Evolutionary conservation across 2,888 invertebrate species (phyloP), one percentile per base, ranked within the genome.

Genomic region (Thereva unica): DNA sequence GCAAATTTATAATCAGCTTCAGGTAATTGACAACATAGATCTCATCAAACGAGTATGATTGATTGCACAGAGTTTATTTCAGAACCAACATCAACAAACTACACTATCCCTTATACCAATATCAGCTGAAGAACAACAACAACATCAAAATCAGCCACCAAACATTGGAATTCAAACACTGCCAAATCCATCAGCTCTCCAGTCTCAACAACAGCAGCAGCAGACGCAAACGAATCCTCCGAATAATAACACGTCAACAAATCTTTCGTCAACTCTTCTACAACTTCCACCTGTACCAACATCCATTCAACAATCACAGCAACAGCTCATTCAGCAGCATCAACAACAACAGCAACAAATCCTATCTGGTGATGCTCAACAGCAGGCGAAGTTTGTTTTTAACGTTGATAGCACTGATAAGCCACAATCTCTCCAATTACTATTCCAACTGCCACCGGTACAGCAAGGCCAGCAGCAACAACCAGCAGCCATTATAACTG

Each of bases 1-100:
- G 70, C 81, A 79, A 72, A 80, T 81, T 72, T 79, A 82, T 67
- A 80, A 77, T 63, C 78, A 80, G 74, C 69, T 79, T 69, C 80
- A 80, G 76, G 80, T 80, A 71, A 67, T 68, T 69, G 1, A 53
- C 12, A 34, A 47, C 34, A 5, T 35, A 5, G 37, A 37, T n/a
- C 7, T 10, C 38, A 41, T 8, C 38, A 10, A 47, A 52, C 12
- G 10, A 47, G n/a, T 34, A 1, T 64, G 37, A n/a, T 50, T 64
- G 12, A 50, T 10, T 37, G 12, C 40, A 47, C 41, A 23, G 12
- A 55, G 49, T 35, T 3, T 34, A 9, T 57, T n/a, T 45, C 10
- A 40, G 23, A 54, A 23, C 47, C n/a, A 79, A 74, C 77, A 79
- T 61, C 81, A 81, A 68, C 81, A 78, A 72, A 73, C 78, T 23